Percentiles rank a stretch among this genome's conserved stretches.
Evolutionary conservation across 2,888 invertebrate genomes (phyloP).

Genomic region (Macaria liturata): DNA sequence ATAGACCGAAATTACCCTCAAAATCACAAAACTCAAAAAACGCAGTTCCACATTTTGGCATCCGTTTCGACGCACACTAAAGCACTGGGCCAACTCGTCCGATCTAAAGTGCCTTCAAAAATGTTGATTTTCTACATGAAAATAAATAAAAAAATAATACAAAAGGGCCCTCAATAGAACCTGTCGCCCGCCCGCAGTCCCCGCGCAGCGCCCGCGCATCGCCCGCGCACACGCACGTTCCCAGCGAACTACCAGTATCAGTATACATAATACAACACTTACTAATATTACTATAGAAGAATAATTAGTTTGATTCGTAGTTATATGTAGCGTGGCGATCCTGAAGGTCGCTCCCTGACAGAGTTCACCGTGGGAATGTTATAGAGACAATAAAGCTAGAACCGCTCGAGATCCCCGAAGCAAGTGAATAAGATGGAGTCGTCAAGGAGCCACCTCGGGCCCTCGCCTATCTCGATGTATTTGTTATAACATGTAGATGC

Average conservation of each 20-base stretch:
- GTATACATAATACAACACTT: constrained; percentile 75
- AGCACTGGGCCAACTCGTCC: constrained; percentile 96
- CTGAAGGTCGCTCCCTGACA: constrained; percentile 45
- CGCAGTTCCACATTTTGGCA: constrained; percentile 50
- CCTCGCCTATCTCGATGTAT: constrained; percentile 74
- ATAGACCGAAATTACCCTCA: constrained; percentile 62
- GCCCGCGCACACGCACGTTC: constrained; percentile 64
- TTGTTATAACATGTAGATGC: constrained; percentile 80
- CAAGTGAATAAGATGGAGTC: constrained; percentile 3
- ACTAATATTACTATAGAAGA: constrained; percentile 81
- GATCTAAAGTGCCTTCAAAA: constrained; percentile 96
- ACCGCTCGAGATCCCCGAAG: neutral
- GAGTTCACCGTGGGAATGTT: constrained; percentile 3
- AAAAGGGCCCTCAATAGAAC: constrained; percentile 95
- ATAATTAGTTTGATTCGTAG: constrained; percentile 83
- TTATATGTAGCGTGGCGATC: constrained; percentile 72
- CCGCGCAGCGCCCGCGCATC: constrained; percentile 65
- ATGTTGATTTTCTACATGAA: constrained; percentile 91
- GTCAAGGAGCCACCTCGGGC: constrained; percentile 46
- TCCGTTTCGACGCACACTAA: constrained; percentile 77
- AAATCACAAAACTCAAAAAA: constrained; percentile 45
- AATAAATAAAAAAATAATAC: constrained; percentile 88
- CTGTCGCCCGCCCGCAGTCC: constrained; percentile 87
- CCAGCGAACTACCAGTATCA: constrained; percentile 72
- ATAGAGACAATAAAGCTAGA: neutral